These are phyloP conservation scores for Sinopyrophorus schimmeli DNA, from an alignment of 2,888 invertebrate species.

Conservation along the genomic window DNA sequence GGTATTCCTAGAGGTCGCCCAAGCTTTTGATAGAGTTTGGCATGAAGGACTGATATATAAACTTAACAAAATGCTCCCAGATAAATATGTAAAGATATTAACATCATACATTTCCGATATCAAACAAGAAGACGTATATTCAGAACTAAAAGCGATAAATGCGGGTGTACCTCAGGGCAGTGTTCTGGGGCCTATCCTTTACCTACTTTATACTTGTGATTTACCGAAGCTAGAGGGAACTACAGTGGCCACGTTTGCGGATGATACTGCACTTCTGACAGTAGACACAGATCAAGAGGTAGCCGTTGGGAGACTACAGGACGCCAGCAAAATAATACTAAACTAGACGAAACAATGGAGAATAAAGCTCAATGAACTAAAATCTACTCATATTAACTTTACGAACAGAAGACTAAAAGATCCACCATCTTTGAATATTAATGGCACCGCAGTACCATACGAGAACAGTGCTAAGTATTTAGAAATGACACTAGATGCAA, in stretches of 20 bases:
- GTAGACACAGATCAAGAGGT: slow-evolving; percentile 7
- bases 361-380: slow-evolving; percentile 35
- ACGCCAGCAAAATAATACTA: slow-evolving; percentile 19
- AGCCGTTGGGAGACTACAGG: slow-evolving; percentile 23
- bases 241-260: slow-evolving; percentile 2
- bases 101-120: slow-evolving; percentile 22
- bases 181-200: slow-evolving; percentile 22
- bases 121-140: slow-evolving; percentile 20
- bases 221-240: slow-evolving; percentile 16
- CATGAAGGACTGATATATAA: slow-evolving; percentile 28
- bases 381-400: slow-evolving; percentile 38
- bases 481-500: slow-evolving; percentile 22
- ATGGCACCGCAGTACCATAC: slow-evolving; percentile 24
- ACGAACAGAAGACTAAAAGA: slow-evolving; percentile 31
- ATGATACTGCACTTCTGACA: slow-evolving; percentile 21
- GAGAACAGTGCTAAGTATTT: slow-evolving; percentile 23
- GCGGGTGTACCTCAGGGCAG: no score
- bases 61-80: slow-evolving; percentile 14
- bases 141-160: slow-evolving; percentile 13
- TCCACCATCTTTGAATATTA: slow-evolving; percentile 20
- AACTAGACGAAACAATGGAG: slow-evolving; percentile 36
- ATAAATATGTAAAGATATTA: slow-evolving; percentile 21
- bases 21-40: slow-evolving; percentile 34
- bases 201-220: slow-evolving; percentile 29
- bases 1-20: slow-evolving; percentile 28